Percentiles rank a stretch among this genome's conserved stretches.
These are phyloP conservation scores for Lichenostomus cassidix DNA, from an alignment of 2,113 vertebrate genomes.

Conservation along the genomic window DNA sequence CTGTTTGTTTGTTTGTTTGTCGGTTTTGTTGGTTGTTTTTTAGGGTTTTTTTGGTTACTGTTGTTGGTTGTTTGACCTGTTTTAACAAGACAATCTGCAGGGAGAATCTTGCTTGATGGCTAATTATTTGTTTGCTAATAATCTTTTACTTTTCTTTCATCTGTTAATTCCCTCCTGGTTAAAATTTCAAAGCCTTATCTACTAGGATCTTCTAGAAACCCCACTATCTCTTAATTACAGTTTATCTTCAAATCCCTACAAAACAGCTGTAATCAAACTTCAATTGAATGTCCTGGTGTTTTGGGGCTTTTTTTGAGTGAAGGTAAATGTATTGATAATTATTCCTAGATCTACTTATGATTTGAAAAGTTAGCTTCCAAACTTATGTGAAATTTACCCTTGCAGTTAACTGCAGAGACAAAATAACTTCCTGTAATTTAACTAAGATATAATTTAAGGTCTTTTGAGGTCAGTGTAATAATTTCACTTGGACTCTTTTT, in stretches of 20 bases:
- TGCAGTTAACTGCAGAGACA: not conserved
- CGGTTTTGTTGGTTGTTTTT: not conserved
- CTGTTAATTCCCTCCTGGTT: conserved; percentile 40
- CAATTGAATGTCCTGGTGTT: not conserved
- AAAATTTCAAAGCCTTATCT: conserved; percentile 52
- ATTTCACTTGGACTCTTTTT: not conserved
- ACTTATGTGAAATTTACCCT: not conserved
- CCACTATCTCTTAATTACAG: conserved; percentile 38
- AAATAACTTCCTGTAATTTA: not conserved
- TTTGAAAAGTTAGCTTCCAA: conserved; percentile 13
- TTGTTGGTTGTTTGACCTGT: not conserved
- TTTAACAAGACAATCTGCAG: not conserved
- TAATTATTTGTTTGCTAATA: conserved; percentile 54
- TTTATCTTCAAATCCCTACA: conserved; percentile 30
- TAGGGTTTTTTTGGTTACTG: not conserved
- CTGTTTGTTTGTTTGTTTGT: not conserved
- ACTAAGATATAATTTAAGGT: not conserved
- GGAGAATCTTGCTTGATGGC: conserved; percentile 31
- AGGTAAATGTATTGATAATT: not conserved
- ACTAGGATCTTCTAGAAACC: conserved; percentile 41
- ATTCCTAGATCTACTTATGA: not conserved
- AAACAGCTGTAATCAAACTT: conserved; percentile 30
- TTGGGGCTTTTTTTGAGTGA: not conserved
- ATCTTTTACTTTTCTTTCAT: conserved; percentile 54
- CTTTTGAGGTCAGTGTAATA: not conserved